Conservation (phyloP, 2,797 vertebrate genomes). For the Aldrovandia affinis region DNA sequence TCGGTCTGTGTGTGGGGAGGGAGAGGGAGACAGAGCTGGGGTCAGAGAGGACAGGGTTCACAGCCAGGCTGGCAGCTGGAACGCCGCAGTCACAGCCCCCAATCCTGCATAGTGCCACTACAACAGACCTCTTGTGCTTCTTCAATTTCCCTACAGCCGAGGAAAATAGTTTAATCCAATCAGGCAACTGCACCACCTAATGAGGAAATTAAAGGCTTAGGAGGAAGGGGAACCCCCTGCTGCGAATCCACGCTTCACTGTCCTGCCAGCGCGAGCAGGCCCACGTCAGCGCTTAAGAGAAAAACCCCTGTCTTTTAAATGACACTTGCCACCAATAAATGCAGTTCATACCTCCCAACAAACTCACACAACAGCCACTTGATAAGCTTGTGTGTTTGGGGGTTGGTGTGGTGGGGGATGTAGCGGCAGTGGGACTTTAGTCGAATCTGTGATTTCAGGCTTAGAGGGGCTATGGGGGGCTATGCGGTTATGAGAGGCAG, state of each 20-base stretch:
- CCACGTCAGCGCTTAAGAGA: background rate
- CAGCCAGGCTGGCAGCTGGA: background rate
- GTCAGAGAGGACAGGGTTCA: background rate
- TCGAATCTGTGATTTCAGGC: constrained; percentile 59
- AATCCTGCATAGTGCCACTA: background rate
- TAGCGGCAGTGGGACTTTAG: constrained; percentile 28
- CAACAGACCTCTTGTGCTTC: background rate
- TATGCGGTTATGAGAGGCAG: constrained; percentile 45
- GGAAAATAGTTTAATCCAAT: background rate
- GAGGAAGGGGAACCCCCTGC: background rate
- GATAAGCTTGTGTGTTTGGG: background rate
- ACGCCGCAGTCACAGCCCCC: background rate
- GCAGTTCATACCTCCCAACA: background rate
- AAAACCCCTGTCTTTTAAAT: background rate
- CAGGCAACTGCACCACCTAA: background rate
- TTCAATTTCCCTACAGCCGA: background rate
- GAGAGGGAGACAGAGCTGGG: background rate
- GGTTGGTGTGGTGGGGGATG: background rate
- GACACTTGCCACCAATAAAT: background rate
- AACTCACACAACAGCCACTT: background rate
- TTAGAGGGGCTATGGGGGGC: constrained; percentile 32
- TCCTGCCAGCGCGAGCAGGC: background rate
- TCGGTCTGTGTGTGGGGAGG: constrained; percentile 76
- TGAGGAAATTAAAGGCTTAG: constrained; percentile 1
- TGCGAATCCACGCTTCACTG: background rate